These are phyloP conservation scores for Euplexia lucipara DNA, from an alignment of 2,888 invertebrate genomes.

Conservation along the genomic window DNA sequence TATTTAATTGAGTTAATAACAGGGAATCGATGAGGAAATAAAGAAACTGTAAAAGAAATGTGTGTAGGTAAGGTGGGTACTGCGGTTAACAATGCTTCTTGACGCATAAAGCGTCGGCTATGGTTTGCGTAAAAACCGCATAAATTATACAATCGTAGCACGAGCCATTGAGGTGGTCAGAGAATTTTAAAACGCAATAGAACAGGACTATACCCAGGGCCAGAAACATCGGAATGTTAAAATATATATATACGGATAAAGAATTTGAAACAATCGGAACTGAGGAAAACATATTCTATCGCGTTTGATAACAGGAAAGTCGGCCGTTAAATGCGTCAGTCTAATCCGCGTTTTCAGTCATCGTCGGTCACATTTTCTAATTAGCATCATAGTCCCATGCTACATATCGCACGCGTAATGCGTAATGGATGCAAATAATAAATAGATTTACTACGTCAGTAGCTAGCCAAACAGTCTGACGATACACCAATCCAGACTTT, in stretches of 20 bases:
- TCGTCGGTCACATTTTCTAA: slow-evolving; percentile 35
- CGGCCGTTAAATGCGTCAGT: slow-evolving; percentile 8
- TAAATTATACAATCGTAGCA: slow-evolving; percentile 9
- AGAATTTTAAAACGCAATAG: slow-evolving; percentile 1
- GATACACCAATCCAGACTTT: slow-evolving; percentile 49
- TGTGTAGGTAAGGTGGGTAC: neutral
- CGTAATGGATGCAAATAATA: slow-evolving; percentile 46
- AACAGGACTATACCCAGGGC: neutral
- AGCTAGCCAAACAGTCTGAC: slow-evolving; percentile 37
- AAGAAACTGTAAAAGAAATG: slow-evolving; percentile 32
- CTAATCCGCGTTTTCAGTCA: slow-evolving; percentile 12
- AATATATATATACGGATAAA: neutral
- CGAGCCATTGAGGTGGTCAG: slow-evolving; percentile 2
- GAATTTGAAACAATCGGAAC: neutral
- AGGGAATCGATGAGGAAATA: slow-evolving; percentile 9
- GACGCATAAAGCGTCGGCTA: slow-evolving; percentile 8
- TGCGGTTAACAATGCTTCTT: slow-evolving; percentile 17
- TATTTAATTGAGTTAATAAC: slow-evolving; percentile 1
- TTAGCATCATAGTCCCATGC: slow-evolving; percentile 24
- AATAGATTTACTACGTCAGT: slow-evolving; percentile 49
- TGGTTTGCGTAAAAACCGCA: slow-evolving; percentile 26
- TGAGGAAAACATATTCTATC: neutral
- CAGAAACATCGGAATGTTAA: neutral
- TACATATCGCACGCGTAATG: slow-evolving; percentile 26
- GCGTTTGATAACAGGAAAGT: slow-evolving; percentile 3